Evolutionary conservation across 2,888 invertebrate genomes (phyloP), one percentile per base, ranked within the genome.

Genomic region (Volucella zonaria): DNA sequence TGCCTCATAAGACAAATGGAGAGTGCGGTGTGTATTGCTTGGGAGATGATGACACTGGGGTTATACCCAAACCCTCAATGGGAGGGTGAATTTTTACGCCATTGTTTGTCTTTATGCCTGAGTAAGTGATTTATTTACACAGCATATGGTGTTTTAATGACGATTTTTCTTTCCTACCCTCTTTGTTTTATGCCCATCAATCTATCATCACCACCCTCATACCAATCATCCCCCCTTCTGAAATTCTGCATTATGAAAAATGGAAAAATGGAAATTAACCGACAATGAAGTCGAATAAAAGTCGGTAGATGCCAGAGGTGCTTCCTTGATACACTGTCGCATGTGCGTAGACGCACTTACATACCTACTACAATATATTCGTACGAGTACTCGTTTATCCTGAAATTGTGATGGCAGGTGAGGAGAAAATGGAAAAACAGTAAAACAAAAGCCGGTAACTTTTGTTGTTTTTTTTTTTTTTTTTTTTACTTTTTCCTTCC

Each of bases 71-170:
- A 40, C 45, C 31, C 23, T 10, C 15, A 51, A 10, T 43, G 42
- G 59, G 15, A 62, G 61, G 68, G 56, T 31, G 42, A 31, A 51
- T 40, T 71, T 67, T 71, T 47, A 75, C 58, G 56, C 47, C 43
- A 70, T 18, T 73, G 43, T 71, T 64, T 77, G 70, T 64, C 74
- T 42, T 58, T 59, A 68, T 68, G 76, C 51, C 42, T 68, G 73
- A 62, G 58, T 75, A 75, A 83, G 79, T 85, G 81, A 85, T 85
- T 85, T 85, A 85, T 85, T 80, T 58, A 64, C 73, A 42, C 62
- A 81, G 71, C 85, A 85, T 85, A 80, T 80, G 80, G 51, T 68
- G 47, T 68, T 80, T 70, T 61, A 76, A 71, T 76, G 76, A 71
- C 59, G 51, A 64, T n/a, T 59, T 68, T 43, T 51, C 11, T 64